Evolutionary conservation across 2,113 vertebrate genomes (phyloP).

Genomic region (Paramisgurnus dabryanus): DNA sequence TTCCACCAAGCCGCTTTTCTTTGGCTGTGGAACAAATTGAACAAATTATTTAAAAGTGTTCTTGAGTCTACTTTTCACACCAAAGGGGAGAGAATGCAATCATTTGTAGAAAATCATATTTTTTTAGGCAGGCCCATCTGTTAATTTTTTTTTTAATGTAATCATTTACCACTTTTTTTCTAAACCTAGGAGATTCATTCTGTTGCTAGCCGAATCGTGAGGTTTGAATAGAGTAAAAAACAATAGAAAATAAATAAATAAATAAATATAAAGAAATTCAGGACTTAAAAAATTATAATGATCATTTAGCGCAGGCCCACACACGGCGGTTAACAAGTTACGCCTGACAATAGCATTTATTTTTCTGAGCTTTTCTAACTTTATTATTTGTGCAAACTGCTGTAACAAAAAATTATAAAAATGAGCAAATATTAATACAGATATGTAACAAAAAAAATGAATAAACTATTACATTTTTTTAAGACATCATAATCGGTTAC

Average conservation of each 20-base stretch:
- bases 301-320: conserved; percentile 12
- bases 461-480: neutral
- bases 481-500: neutral
- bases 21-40: conserved; percentile 99
- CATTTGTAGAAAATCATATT: conserved; percentile 91
- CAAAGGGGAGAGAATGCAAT: conserved; percentile 97
- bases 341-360: neutral
- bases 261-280: conserved; percentile 55
- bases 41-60: conserved; percentile 99
- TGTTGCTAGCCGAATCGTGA: conserved; percentile 62
- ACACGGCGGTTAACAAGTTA: neutral
- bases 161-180: conserved; percentile 90
- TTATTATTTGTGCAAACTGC: neutral
- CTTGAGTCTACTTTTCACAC: conserved; percentile 99
- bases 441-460: too few species aligned
- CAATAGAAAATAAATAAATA: neutral
- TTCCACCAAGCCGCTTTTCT: conserved; percentile 99
- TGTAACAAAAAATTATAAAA: neutral
- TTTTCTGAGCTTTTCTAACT: neutral
- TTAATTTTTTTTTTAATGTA: conserved; percentile 96
- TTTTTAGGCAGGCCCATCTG: conserved; percentile 91
- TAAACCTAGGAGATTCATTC: conserved; percentile 81
- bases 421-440: neutral
- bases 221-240: conserved; percentile 62
- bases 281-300: conserved; percentile 55